Evolutionary conservation across 2,113 vertebrate genomes (phyloP), one percentile per base, ranked within the genome.

Genomic region (Quiscalus mexicanus): DNA sequence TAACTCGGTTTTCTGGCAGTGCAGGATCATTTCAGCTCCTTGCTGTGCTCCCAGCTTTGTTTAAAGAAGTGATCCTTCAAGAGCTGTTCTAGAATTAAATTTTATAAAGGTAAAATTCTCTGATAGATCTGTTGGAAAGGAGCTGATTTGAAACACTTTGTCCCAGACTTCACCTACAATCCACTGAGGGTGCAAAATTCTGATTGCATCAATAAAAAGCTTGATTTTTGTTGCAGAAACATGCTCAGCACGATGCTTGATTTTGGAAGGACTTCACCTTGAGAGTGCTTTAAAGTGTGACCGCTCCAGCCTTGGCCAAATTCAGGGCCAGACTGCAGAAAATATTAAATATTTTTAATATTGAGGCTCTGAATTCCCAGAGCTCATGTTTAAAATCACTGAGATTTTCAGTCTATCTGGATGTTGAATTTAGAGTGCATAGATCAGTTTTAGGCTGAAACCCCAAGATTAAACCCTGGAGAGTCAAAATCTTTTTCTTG

Each of bases 201-300:
- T 95, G 96, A 91, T 96, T 97, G 95, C 62, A 87, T 53, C 11
- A 58, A 69, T 31, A 49, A 55, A 75, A 41, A 91, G 22, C 74
- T 92, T 1, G 6, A 37, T 31, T 76, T 78, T 65, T 75, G 64
- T n/a, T 15, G 25, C 25, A 45, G 44, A 87, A 47, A 39, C 44
- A 22, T 24, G 27, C 42, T 92, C 65, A 44, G 85, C 78, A 63
- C 20, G 28, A 27, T 10, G 10, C 5, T 42, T 56, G 17, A 8
- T 44, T 58, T 60, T 47, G 37, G 33, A 63, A 37, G 37, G 37
- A 37, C 37, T 37, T 37, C 37, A 37, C 37, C 37, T 37, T 37
- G 12, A 25, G n/a, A 21, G 9, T 74, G 47, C 67, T 28, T 70
- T 21, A 17, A 79, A 64, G 33, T 7, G 30, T 50, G 62, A 41